Base-by-base conservation (phyloP, 2,888 invertebrate genomes). In the Apoda limacodes region DNA sequence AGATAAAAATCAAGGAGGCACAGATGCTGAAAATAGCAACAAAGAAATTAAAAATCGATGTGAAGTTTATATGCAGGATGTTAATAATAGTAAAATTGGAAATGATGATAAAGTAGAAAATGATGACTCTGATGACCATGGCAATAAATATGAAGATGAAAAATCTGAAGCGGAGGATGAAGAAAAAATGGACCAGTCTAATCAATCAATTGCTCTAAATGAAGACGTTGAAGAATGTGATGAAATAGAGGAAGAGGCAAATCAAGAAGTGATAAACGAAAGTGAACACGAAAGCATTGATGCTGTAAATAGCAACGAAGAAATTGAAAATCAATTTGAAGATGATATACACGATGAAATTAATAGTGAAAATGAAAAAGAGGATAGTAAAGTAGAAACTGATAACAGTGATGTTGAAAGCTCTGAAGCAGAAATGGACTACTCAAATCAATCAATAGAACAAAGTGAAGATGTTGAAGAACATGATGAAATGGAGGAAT, bases 241-340 rank as follows among this genome's bases (percentile, higher is more conserved):
- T 23, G 13, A 28, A 24, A 7, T 15, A 9, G 9, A 24, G 9
- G 7, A 28, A 2, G 23, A 30, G 9, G 20, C 21, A 10, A 22
- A 31, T 12, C 14, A 36, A 28, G 37, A 35, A 13, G 46, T 50
- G 14, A 39, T 13, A 26, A 45, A 15, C 23, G 40, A 20, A 28
- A 34, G 4, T 35, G 40, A 19, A 35, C 11, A 27, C 11, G 20
- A 30, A 6, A 30, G 13, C 10, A n/a, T 1, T 6, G 13, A 26
- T n/a, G 21, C 22, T 21, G 28, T 28, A 20, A 30, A 37, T 28
- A 17, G 37, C 9, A 30, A 42, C n/a, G 27, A 41, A 15, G 25
- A 32, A 14, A 34, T 36, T 19, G 37, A 42, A 31, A 39, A 34
- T 13, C 36, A 33, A 17, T 34, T 47, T 19, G 38, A 46, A 34